These are phyloP conservation scores for Episyrphus balteatus DNA, from an alignment of 1,140 invertebrate genomes.

Conservation along the genomic window DNA sequence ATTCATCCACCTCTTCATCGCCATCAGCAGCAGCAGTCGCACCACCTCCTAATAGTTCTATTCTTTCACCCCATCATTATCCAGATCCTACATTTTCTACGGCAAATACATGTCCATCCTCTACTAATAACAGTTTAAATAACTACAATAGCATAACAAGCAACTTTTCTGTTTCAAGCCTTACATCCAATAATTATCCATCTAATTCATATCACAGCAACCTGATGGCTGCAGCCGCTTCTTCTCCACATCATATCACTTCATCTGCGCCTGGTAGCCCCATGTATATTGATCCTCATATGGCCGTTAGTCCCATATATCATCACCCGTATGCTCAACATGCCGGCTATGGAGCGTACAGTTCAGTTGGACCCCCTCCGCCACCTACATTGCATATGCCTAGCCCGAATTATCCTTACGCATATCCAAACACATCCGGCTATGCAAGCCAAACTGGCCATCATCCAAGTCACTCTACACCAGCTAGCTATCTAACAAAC, in stretches of 20 bases:
- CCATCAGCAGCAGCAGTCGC: slow-evolving; percentile 4
- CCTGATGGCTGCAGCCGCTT: slow-evolving; percentile 1
- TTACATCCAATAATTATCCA: slow-evolving; percentile 7
- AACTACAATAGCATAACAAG: slow-evolving; percentile 12
- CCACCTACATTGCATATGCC: slow-evolving; percentile 28
- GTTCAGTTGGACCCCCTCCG: slow-evolving; percentile 8
- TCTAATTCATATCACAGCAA: slow-evolving; percentile 1
- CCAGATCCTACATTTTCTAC: slow-evolving; percentile 2
- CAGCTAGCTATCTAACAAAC: slow-evolving; percentile 16
- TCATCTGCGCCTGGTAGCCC: slow-evolving; percentile 6
- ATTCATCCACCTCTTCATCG: neutral
- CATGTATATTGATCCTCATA: slow-evolving; percentile 29
- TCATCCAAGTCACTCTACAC: slow-evolving; percentile 11
- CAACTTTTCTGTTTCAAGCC: slow-evolving; percentile 4
- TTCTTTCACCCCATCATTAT: neutral
- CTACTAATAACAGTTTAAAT: slow-evolving; percentile 24
- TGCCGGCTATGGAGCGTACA: neutral
- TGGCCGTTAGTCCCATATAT: slow-evolving; percentile 10
- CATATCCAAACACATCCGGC: slow-evolving; percentile 2
- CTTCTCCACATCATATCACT: slow-evolving; percentile 11
- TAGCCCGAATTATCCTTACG: slow-evolving; percentile 28
- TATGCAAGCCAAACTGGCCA: slow-evolving; percentile 6
- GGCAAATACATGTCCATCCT: slow-evolving; percentile 8
- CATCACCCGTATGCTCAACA: slow-evolving; percentile 6
- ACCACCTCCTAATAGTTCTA: neutral